Conservation (phyloP, 2,113 vertebrate genomes). For the Spizaetus ornatus region DNA sequence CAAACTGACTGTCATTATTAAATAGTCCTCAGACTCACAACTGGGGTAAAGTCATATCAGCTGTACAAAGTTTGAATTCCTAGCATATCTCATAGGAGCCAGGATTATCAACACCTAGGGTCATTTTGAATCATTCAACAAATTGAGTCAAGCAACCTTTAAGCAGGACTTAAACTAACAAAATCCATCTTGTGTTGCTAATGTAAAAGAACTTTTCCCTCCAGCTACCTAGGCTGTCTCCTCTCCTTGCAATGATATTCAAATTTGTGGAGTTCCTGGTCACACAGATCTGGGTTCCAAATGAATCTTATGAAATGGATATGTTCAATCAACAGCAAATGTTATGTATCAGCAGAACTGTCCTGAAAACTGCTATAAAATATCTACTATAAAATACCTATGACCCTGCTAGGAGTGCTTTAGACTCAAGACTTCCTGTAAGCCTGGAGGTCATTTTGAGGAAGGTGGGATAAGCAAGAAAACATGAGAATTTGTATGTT, state of each 20-base stretch:
- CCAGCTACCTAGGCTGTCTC: background rate
- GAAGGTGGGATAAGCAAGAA: background rate
- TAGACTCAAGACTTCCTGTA: background rate
- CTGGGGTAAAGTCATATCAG: background rate
- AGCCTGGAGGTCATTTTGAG: background rate
- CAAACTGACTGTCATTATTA: background rate
- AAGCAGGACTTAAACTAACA: background rate
- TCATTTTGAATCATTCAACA: background rate
- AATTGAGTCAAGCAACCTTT: background rate
- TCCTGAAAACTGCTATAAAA: background rate
- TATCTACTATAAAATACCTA: background rate
- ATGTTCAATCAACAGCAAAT: background rate
- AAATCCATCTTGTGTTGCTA: background rate
- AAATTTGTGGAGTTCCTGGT: background rate
- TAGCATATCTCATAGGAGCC: background rate
- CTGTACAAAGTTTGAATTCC: background rate
- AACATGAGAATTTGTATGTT: background rate
- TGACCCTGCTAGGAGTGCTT: background rate
- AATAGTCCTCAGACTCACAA: background rate
- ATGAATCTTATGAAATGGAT: background rate
- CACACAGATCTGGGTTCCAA: background rate
- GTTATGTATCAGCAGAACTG: background rate
- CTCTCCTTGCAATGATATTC: background rate
- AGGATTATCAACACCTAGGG: background rate
- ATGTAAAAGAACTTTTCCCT: background rate